Base-by-base conservation (phyloP, 2,888 invertebrate species). In the Pterostichus madidus region DNA sequence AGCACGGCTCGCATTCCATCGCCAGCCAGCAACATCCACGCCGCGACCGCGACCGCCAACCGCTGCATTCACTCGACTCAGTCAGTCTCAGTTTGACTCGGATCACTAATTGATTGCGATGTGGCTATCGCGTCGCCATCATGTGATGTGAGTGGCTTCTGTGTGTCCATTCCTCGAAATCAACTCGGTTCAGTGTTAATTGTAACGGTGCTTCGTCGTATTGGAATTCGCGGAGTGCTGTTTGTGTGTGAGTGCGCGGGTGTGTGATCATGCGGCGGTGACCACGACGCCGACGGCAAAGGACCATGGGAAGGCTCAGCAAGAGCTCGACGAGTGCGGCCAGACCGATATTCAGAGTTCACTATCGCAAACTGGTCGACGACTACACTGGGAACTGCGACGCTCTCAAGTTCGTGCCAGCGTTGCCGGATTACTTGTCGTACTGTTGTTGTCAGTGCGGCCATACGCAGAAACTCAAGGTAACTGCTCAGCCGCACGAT, bases 391-490 rank as follows among this genome's bases (percentile, higher is more conserved):
- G 89, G 76, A 86, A 85, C 84, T 88, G 87, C 84, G 89, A 90
- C 83, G 88, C 89, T 71, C 86, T 90, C 75, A 90, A 89, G 87
- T 90, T 91, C 86, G 90, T 91, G 89, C 91, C 92, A 53, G 89
- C 91, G 35, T 87, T 92, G 83, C 91, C 92, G 85, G 92, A 92
- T 86, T 92, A 92, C 87, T 89, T 93, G 87, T 92, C 92, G 81
- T 93, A 92, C 87, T 92, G 92, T 86, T 93, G 93, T 88, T 91
- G 91, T 87, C 92, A 92, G 86, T 93, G 93, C 86, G 93, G 93
- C 84, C 92, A 93, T 88, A 91, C 91, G 87, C 93, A 93, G 87
- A 92, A 92, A 80, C 83, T 84, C 84, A 84, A 84, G 83, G 84
- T 83, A 79, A 84, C 81, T 79, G 56, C 39, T 8, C 39, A 39